These are phyloP conservation scores for Petromus typicus DNA, from an alignment of 2,113 vertebrate genomes.

Conservation along the genomic window DNA sequence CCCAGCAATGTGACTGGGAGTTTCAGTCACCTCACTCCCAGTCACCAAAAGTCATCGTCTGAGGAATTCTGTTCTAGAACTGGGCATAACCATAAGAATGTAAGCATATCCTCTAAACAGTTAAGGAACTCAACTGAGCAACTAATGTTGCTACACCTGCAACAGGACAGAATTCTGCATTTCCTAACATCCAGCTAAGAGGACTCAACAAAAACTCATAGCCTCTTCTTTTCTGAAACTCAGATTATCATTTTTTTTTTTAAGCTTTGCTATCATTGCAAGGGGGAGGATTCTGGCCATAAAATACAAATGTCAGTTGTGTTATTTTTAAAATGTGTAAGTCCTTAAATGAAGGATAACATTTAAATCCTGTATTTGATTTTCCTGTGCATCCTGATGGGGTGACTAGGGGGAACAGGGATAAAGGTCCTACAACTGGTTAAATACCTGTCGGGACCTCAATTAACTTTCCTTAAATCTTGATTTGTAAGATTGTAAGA, in stretches of 20 bases:
- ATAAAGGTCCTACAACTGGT: neutral
- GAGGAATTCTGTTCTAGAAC: slow-evolving; percentile 1
- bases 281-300: neutral
- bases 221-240: neutral
- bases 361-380: slow-evolving; percentile 24
- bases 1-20: neutral
- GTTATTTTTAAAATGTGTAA: neutral
- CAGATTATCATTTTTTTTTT: slow-evolving; percentile 27
- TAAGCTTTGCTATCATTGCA: neutral
- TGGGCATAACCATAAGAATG: neutral
- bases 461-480: slow-evolving; percentile 2
- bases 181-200: slow-evolving; percentile 14
- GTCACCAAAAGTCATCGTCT: slow-evolving; percentile 7
- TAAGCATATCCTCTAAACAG: slow-evolving; percentile 27
- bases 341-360: slow-evolving; percentile 39
- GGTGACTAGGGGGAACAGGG: neutral
- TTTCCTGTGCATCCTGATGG: slow-evolving; percentile 24
- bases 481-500: too few species aligned
- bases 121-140: neutral
- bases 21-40: neutral
- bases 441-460: neutral
- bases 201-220: neutral
- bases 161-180: neutral
- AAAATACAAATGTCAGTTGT: slow-evolving; percentile 2
- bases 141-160: neutral